A percentile compares a stretch with the other conserved stretches of the same genome.
These are phyloP conservation scores for Tyrophagus putrescentiae DNA, from an alignment of 1,140 invertebrate species.

Conservation along the genomic window DNA sequence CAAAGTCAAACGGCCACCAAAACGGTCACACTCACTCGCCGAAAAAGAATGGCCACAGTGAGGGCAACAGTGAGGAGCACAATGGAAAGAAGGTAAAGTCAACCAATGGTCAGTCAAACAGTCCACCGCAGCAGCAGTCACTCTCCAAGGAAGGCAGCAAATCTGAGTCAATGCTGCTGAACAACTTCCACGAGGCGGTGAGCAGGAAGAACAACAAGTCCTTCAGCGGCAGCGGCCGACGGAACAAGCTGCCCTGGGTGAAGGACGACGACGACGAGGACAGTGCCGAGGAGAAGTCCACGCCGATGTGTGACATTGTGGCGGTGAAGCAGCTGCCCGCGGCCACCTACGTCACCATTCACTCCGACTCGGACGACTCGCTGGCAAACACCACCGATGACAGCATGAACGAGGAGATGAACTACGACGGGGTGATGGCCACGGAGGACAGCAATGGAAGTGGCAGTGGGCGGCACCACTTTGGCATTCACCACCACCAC, in stretches of 20 bases:
- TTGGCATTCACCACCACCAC: neutral
- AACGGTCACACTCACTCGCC: too few species aligned
- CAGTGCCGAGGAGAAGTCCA: neutral
- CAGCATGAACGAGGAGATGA: constrained; percentile 4
- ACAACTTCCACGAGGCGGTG: neutral
- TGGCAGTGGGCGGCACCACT: neutral
- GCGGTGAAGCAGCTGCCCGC: constrained; percentile 20
- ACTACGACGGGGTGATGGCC: neutral
- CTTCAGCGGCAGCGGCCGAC: neutral
- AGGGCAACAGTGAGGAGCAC: too few species aligned
- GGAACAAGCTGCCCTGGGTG: constrained; percentile 23
- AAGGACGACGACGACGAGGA: constrained; percentile 15
- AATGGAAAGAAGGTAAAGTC: constrained; percentile 17
- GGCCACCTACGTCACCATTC: constrained; percentile 24
- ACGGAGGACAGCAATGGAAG: neutral
- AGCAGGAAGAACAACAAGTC: constrained; percentile 16
- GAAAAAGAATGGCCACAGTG: too few species aligned
- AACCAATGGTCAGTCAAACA: constrained; percentile 12
- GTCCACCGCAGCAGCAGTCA: too few species aligned
- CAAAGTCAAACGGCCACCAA: neutral
- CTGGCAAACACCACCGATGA: neutral
- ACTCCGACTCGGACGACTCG: constrained; percentile 15
- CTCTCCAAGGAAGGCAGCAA: too few species aligned
- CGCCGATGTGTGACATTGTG: constrained; percentile 21
- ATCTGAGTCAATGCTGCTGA: neutral